Evolutionary conservation across 2,888 invertebrate species (phyloP).

Genomic region (Lydus trimaculatus): DNA sequence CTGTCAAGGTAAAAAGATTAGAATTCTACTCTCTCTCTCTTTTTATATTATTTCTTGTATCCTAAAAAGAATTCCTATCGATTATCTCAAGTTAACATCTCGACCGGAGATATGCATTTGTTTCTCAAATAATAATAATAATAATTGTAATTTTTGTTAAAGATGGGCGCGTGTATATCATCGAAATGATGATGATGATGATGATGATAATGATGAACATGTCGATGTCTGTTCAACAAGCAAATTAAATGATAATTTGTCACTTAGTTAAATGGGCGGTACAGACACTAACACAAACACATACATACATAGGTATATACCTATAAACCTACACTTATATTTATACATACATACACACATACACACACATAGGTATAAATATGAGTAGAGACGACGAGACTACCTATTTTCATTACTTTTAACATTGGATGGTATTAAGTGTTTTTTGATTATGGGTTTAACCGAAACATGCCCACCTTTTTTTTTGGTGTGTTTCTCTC

Average conservation of each 20-base stretch:
- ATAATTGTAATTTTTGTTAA: background rate
- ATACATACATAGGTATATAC: no score
- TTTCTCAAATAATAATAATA: background rate
- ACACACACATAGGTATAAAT: background rate
- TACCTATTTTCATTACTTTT: slow-evolving; percentile 33
- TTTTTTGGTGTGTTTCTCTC: no score
- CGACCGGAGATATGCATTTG: slow-evolving; percentile 1
- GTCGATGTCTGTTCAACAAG: slow-evolving; percentile 23
- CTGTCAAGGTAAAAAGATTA: slow-evolving; percentile 12
- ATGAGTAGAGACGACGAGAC: slow-evolving; percentile 12
- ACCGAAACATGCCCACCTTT: slow-evolving; percentile 30
- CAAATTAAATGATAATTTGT: slow-evolving; percentile 35
- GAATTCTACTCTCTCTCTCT: background rate
- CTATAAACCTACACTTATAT: no score
- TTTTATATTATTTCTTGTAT: background rate
- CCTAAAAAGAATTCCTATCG: background rate
- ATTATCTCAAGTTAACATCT: slow-evolving; percentile 4
- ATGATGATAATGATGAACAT: slow-evolving; percentile 25
- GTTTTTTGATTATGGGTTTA: slow-evolving; percentile 36
- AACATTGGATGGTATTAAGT: slow-evolving; percentile 23
- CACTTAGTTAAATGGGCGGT: slow-evolving; percentile 33
- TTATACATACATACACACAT: no score
- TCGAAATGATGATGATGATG: background rate
- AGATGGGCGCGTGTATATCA: background rate
- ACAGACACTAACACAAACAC: background rate